These are phyloP conservation scores for Heliconius ismenius DNA, from an alignment of 2,888 invertebrate species.

Conservation along the genomic window DNA sequence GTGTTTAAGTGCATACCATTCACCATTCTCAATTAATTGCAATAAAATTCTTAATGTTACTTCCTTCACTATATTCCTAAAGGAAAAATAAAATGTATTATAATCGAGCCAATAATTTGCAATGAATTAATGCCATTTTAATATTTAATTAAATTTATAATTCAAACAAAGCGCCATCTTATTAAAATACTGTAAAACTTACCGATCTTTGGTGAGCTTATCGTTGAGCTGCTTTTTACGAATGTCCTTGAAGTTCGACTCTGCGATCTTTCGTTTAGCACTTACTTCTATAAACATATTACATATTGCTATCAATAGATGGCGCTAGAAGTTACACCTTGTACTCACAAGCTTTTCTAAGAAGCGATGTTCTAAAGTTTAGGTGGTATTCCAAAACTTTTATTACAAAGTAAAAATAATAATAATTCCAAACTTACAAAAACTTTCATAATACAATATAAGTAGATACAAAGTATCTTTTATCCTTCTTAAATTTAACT, in stretches of 20 bases:
- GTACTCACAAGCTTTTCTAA: not conserved
- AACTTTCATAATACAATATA: not conserved
- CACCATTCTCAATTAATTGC: conserved; percentile 60
- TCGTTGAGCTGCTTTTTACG: conserved; percentile 55
- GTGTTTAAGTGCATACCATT: conserved; percentile 54
- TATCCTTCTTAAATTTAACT: not conserved
- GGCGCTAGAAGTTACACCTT: conserved; percentile 40
- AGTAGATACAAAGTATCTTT: not conserved
- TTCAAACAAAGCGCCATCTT: conserved; percentile 57
- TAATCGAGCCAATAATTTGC: not conserved
- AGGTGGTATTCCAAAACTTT: not conserved
- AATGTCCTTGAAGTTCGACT: conserved; percentile 47
- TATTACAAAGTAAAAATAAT: not conserved
- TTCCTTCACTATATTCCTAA: conserved; percentile 59
- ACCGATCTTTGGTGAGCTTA: conserved; percentile 66
- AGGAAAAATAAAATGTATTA: conserved; percentile 26
- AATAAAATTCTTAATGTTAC: conserved; percentile 59
- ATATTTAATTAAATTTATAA: not conserved
- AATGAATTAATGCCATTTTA: not conserved
- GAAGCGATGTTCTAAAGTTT: not conserved
- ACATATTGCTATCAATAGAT: conserved; percentile 50
- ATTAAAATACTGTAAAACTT: conserved; percentile 45
- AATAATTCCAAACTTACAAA: not conserved
- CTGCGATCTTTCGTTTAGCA: conserved; percentile 53
- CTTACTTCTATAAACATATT: conserved; percentile 60